These are phyloP conservation scores for Eucera pruinosa DNA, from an alignment of 2,888 invertebrate species.

Conservation along the genomic window DNA sequence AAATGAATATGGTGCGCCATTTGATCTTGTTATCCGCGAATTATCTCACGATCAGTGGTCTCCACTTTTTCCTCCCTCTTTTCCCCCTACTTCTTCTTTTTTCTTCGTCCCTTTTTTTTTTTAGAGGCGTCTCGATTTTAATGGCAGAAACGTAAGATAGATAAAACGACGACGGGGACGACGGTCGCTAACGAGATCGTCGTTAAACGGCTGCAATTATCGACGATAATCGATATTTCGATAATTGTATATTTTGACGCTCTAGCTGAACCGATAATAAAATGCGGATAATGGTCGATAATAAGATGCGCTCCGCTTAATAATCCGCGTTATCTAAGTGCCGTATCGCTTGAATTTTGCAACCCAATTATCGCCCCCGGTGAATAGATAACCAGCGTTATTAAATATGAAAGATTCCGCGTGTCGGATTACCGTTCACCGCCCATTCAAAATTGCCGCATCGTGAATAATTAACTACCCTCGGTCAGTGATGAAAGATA, in stretches of 20 bases:
- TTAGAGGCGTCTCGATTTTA: constrained; percentile 68
- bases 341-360: neutral
- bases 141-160: constrained; percentile 66
- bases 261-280: constrained; percentile 33
- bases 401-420: constrained; percentile 16
- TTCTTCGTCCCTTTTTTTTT: constrained; percentile 9
- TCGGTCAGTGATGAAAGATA: neutral
- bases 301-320: constrained; percentile 39
- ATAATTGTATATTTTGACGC: constrained; percentile 65
- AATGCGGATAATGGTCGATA: constrained; percentile 42
- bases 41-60: constrained; percentile 37
- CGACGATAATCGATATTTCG: constrained; percentile 64
- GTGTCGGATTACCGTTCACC: neutral
- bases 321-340: constrained; percentile 20
- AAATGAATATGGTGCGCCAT: constrained; percentile 45
- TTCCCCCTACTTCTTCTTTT: neutral
- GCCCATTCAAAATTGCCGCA: neutral
- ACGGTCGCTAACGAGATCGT: constrained; percentile 73
- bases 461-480: constrained; percentile 9
- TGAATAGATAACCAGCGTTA: constrained; percentile 12
- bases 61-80: neutral
- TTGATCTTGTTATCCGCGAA: constrained; percentile 59
- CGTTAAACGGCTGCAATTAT: constrained; percentile 75
- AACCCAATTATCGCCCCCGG: constrained; percentile 26
- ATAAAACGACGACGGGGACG: constrained; percentile 53